Evolutionary conservation across 2,113 vertebrate species (phyloP), one percentile per base, ranked within the genome.

Genomic region (Mionectes macconnelli): DNA sequence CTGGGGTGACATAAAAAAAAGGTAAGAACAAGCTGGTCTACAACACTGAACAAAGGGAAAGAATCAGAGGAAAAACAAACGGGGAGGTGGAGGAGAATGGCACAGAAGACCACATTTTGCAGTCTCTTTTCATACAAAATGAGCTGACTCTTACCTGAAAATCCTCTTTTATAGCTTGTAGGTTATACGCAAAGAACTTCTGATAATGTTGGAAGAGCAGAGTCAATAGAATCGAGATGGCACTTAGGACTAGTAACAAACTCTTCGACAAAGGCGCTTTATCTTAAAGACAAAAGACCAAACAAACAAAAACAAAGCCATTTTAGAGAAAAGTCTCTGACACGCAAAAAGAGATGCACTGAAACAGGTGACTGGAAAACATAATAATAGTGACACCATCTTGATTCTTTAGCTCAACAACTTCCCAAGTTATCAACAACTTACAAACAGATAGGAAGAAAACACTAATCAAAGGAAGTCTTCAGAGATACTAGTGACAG

Each of bases 181-280:
- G 96, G 84, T 98, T 98, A 93, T 98, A 98, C 0, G 62, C 76
- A 74, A 98, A 98, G 87, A 98, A 97, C 86, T 97, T 98, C 96
- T 98, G 98, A 84, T 98, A 98, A 83, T 98, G 98, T 8, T 98
- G 98, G 95, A 98, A 97, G 28, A 98, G 89, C 23, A 98, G 93
- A 85, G 97, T 86, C 96, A 98, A 91, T 10, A 98, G 74, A 80
- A 98, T 92, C 5, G 98, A 98, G 90, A 98, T 86, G 91, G 97
- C 93, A 85, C 98, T 97, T 96, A 98, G 98, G 62, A 98, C 94
- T 88, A 98, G 69, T 60, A 98, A 81, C 31, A 98, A 98, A 66
- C 98, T 97, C 97, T 98, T 98, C 30, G 98, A 98, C 84, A 98
- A 95, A 87, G 98, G 98, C 31, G 98, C 98, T 96, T 98, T 98